A percentile compares a stretch with the other conserved stretches of the same genome.
These are phyloP conservation scores for Cottus gobio DNA, from an alignment of 2,113 vertebrate genomes.

Conservation along the genomic window DNA sequence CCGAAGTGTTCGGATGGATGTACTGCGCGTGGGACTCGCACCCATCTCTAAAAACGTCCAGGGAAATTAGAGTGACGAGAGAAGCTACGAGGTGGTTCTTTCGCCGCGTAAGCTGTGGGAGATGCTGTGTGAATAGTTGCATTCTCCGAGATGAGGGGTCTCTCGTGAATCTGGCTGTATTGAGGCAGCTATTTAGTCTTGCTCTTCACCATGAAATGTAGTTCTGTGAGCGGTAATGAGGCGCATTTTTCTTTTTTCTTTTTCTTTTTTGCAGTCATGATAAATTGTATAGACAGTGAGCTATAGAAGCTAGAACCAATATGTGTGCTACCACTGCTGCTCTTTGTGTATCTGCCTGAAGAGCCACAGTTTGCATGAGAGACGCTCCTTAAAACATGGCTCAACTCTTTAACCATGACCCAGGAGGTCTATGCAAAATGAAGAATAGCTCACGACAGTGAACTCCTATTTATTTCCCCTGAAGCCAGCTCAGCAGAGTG, in stretches of 20 bases:
- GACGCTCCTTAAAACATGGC: background rate
- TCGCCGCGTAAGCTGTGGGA: conserved; percentile 56
- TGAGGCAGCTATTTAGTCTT: conserved; percentile 41
- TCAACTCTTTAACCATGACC: conserved; percentile 18
- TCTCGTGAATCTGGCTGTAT: conserved; percentile 29
- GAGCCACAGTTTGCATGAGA: conserved; percentile 19
- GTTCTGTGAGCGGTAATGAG: conserved; percentile 36
- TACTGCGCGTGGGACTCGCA: conserved; percentile 11
- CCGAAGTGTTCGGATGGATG: conserved; percentile 24
- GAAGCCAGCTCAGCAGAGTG: background rate
- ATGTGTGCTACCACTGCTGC: conserved; percentile 1
- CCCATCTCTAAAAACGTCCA: conserved; percentile 36
- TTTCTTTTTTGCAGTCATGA: conserved; percentile 32
- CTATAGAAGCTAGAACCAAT: conserved; percentile 17
- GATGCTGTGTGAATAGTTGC: conserved; percentile 49
- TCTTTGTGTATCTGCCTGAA: conserved; percentile 20
- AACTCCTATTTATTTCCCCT: conserved; percentile 37
- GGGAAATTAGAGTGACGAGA: conserved; percentile 64
- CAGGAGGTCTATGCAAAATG: conserved; percentile 18
- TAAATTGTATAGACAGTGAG: conserved; percentile 27
- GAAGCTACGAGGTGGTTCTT: conserved; percentile 31
- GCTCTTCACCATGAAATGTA: conserved; percentile 40
- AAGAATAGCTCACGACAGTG: conserved; percentile 30
- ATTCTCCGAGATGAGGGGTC: conserved; percentile 33
- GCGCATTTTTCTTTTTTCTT: background rate